Evolutionary conservation across 2,888 invertebrate species (phyloP).

Genomic region (Acrocera orbiculus): DNA sequence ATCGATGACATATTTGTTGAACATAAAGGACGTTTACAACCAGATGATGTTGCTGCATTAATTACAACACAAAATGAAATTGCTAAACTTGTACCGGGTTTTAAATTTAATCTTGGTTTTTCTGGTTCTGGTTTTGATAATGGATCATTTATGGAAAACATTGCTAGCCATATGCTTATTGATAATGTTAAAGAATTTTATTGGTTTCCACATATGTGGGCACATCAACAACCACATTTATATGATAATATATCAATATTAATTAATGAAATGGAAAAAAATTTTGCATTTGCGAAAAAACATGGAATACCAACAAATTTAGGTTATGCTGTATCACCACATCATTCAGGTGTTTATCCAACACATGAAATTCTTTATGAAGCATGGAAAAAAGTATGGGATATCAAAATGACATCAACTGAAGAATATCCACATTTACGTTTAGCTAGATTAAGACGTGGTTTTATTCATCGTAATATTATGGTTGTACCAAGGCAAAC

Average conservation of each 20-base stretch:
- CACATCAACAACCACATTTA: slow-evolving; percentile 92
- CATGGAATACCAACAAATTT: slow-evolving; percentile 76
- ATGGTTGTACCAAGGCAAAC: slow-evolving; percentile 97
- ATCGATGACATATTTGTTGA: slow-evolving; percentile 98
- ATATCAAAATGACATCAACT: slow-evolving; percentile 88
- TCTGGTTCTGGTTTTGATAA: slow-evolving; percentile 95
- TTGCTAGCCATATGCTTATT: slow-evolving; percentile 81
- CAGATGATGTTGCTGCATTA: slow-evolving; percentile 69
- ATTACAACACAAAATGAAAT: slow-evolving; percentile 69
- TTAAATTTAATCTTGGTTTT: slow-evolving; percentile 93
- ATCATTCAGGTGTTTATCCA: slow-evolving; percentile 98
- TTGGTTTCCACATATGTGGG: slow-evolving; percentile 99
- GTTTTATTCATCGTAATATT: slow-evolving; percentile 85
- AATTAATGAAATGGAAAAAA: slow-evolving; percentile 79
- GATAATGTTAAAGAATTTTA: slow-evolving; percentile 73
- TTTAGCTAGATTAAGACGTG: slow-evolving; percentile 77
- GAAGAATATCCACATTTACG: slow-evolving; percentile 97
- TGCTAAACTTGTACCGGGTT: slow-evolving; percentile 64
- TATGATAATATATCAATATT: slow-evolving; percentile 78
- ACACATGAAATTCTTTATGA: slow-evolving; percentile 89
- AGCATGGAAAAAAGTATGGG: slow-evolving; percentile 91
- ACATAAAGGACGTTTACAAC: slow-evolving; percentile 55
- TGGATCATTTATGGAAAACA: slow-evolving; percentile 77
- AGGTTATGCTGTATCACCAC: slow-evolving; percentile 91
- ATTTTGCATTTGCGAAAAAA: slow-evolving; percentile 68